Evolutionary conservation across 2,113 vertebrate species (phyloP).

Genomic region (Sinocyclocheilus anshuiensis): DNA sequence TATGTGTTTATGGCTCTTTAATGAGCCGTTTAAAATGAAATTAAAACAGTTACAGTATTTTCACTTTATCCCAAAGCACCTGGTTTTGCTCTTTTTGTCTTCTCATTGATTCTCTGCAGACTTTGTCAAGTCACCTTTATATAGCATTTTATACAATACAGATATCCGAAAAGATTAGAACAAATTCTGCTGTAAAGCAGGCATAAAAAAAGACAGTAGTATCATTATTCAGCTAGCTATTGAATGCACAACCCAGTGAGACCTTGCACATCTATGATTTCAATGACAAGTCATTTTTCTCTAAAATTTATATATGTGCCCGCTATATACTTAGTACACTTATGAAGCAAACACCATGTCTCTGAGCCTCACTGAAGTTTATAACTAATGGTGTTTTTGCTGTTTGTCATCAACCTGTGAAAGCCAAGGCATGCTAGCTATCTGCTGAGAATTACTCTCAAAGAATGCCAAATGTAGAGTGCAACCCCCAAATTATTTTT

Average conservation of each 20-base stretch:
- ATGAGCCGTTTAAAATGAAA: not conserved
- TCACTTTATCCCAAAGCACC: not conserved
- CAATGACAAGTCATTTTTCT: not conserved
- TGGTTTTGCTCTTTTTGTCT: not conserved
- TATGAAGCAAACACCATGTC: slow-evolving; percentile 15
- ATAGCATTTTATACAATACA: too few species aligned
- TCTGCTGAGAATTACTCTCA: slow-evolving; percentile 66
- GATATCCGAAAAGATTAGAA: too few species aligned
- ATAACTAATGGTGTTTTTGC: slow-evolving; percentile 53
- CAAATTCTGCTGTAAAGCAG: too few species aligned
- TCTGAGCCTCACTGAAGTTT: slow-evolving; percentile 50
- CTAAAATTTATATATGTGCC: not conserved
- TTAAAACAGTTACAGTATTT: not conserved
- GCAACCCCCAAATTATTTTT: slow-evolving; percentile 68
- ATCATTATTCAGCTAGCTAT: not conserved
- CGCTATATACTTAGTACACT: slow-evolving; percentile 18
- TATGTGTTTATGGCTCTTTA: not conserved
- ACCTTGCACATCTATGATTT: not conserved
- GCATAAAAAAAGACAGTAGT: too few species aligned
- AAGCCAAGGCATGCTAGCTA: slow-evolving; percentile 68
- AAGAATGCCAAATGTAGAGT: slow-evolving; percentile 69
- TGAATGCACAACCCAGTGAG: not conserved
- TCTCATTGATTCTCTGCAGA: not conserved
- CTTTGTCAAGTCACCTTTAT: not conserved
- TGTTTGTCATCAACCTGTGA: slow-evolving; percentile 68